Percentiles rank a stretch among this genome's conserved stretches.
phyloP scores from a whole-genome alignment of 2,888 invertebrate species.

The Spodoptera exigua region DNA sequence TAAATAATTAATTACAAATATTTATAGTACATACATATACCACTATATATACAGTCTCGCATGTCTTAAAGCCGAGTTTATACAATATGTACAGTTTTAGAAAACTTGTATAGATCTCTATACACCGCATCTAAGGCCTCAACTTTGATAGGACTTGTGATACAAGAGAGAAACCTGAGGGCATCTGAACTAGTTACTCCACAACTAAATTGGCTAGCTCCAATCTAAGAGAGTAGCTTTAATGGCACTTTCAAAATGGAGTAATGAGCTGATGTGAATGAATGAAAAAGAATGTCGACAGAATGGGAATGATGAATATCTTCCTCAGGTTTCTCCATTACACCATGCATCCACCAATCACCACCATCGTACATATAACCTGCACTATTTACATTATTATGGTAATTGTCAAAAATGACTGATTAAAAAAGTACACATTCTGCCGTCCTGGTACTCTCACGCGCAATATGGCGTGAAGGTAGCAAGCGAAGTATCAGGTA shows the following conservation, averaged over 20 bases:
- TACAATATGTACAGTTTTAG: conserved; percentile 76
- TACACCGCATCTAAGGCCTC: conserved; percentile 62
- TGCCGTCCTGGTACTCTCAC: conserved; percentile 44
- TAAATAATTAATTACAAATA: conserved; percentile 84
- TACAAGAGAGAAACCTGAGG: conserved; percentile 45
- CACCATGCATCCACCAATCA: conserved; percentile 20
- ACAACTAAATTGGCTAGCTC: conserved; percentile 74
- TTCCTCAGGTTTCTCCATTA: conserved; percentile 22
- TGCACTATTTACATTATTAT: conserved; percentile 63
- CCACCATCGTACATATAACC: conserved; percentile 43
- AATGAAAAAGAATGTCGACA: conserved; percentile 6
- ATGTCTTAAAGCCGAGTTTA: conserved; percentile 83
- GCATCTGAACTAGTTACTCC: conserved; percentile 63
- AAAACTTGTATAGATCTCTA: conserved; percentile 68
- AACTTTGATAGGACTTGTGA: conserved; percentile 35
- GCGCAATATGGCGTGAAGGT: conserved; percentile 36
- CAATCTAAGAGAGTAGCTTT: conserved; percentile 74
- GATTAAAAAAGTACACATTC: conserved; percentile 51
- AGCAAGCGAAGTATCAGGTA: conserved; percentile 30
- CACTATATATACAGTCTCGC: conserved; percentile 87
- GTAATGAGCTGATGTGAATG: conserved; percentile 36
- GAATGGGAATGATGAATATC: conserved; percentile 16
- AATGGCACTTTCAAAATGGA: conserved; percentile 46
- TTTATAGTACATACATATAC: conserved; percentile 80
- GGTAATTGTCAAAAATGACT: conserved; percentile 57